Conservation (phyloP, 2,888 invertebrate species). For the Liodrosophila aerea region DNA sequence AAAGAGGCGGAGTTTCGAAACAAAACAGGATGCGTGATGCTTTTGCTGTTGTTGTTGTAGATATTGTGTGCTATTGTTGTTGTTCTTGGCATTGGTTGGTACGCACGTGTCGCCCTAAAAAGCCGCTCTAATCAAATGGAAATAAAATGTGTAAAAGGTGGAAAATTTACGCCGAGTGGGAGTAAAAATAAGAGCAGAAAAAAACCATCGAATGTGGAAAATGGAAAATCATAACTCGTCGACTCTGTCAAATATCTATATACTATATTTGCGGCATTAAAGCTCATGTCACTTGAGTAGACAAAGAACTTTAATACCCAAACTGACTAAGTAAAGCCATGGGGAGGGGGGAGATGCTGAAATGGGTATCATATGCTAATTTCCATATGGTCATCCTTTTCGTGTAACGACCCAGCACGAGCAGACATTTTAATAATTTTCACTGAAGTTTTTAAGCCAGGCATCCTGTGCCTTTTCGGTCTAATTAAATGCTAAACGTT, state of each 20-base stretch:
- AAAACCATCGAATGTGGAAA: conserved; percentile 52
- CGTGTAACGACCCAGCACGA: conserved; percentile 47
- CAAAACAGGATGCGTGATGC: conserved; percentile 72
- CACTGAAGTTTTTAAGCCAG: conserved; percentile 68
- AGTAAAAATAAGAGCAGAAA: conserved; percentile 31
- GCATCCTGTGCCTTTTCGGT: conserved; percentile 60
- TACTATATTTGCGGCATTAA: conserved; percentile 20
- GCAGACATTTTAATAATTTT: conserved; percentile 75
- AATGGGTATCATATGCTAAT: conserved; percentile 76
- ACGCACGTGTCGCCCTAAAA: conserved; percentile 71
- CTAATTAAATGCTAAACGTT: conserved; percentile 80
- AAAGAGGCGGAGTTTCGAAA: conserved; percentile 46
- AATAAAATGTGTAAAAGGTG: conserved; percentile 80
- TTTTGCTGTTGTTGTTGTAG: conserved; percentile 28
- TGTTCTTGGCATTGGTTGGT: conserved; percentile 16
- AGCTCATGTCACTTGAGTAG: conserved; percentile 57
- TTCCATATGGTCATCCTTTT: conserved; percentile 79
- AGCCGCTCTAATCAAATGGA: conserved; percentile 80
- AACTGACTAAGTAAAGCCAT: conserved; percentile 35
- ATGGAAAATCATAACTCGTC: conserved; percentile 67
- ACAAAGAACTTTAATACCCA: conserved; percentile 63
- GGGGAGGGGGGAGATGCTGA: conserved; percentile 8
- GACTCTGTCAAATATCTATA: conserved; percentile 33
- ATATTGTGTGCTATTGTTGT: conserved; percentile 15
- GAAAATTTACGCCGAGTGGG: conserved; percentile 71